phyloP scores from a whole-genome alignment of 1,140 invertebrate genomes.

The Apolygus lucorum region DNA sequence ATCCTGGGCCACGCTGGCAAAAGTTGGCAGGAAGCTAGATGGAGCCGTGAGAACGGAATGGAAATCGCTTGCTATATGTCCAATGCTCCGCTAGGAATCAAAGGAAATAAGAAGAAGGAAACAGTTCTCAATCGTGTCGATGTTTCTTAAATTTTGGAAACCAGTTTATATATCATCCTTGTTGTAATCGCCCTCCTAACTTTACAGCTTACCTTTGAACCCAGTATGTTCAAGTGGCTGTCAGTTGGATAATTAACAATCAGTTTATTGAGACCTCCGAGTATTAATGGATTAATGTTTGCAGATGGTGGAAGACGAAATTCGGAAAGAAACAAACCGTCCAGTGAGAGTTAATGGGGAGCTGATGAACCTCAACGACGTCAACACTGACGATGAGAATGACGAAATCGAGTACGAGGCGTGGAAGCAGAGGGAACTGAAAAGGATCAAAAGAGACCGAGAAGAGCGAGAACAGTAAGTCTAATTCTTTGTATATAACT shows the following conservation, averaged over 20 bases:
- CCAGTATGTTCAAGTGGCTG: neutral
- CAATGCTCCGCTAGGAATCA: too few relatives aligned
- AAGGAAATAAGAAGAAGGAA: too few relatives aligned
- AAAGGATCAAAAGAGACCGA: conserved; percentile 88
- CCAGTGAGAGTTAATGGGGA: conserved; percentile 46
- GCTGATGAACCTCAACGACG: conserved; percentile 67
- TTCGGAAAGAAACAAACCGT: conserved; percentile 60
- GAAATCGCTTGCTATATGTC: too few relatives aligned
- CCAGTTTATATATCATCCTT: too few relatives aligned
- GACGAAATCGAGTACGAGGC: conserved; percentile 96
- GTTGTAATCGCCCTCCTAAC: too few relatives aligned
- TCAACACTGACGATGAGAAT: conserved; percentile 96
- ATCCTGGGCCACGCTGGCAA: too few relatives aligned
- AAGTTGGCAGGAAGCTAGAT: too few relatives aligned
- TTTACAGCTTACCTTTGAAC: neutral
- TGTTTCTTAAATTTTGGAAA: too few relatives aligned
- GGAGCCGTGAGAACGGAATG: too few relatives aligned
- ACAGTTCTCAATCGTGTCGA: too few relatives aligned
- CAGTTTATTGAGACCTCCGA: too few relatives aligned
- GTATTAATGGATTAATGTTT: conserved; percentile 19
- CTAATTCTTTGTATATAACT: too few relatives aligned
- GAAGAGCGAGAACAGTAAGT: conserved; percentile 87
- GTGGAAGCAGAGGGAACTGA: conserved; percentile 95
- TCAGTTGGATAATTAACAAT: neutral
- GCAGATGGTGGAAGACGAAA: conserved; percentile 78